Evolutionary conservation across 1,140 invertebrate genomes (phyloP).

Genomic region (Trissolcus basalis): DNA sequence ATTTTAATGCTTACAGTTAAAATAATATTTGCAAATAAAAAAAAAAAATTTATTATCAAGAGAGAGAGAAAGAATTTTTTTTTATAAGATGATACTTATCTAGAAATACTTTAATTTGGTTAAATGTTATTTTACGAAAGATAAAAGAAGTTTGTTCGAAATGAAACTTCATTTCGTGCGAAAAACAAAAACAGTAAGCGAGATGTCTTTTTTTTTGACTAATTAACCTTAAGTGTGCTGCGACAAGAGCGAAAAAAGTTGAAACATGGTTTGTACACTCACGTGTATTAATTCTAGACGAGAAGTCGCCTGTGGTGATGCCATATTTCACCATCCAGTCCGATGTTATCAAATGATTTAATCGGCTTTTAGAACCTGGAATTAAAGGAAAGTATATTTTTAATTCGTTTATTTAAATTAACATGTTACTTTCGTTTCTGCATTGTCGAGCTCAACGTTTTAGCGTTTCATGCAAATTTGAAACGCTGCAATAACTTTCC

Average conservation of each 20-base stretch:
- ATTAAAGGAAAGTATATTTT: conserved; percentile 43
- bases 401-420: conserved; percentile 34
- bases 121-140: too few relatives aligned
- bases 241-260: conserved; percentile 18
- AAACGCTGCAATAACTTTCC: background rate
- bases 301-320: conserved; percentile 69
- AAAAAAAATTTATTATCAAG: too few relatives aligned
- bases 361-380: conserved; percentile 44
- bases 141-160: too few relatives aligned
- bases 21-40: too few relatives aligned
- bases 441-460: background rate
- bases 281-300: conserved; percentile 72
- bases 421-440: conserved; percentile 21
- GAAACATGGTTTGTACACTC: conserved; percentile 44
- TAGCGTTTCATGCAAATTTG: conserved; percentile 1
- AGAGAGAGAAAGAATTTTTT: background rate
- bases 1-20: too few relatives aligned
- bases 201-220: conserved; percentile 18
- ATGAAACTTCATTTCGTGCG: too few relatives aligned
- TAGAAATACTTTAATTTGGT: too few relatives aligned
- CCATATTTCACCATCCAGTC: conserved; percentile 63
- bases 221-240: conserved; percentile 30
- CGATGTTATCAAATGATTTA: conserved; percentile 51
- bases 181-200: background rate
- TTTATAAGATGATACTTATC: too few relatives aligned